Evolutionary conservation across 1,140 invertebrate genomes (phyloP).

Genomic region (Lineus longissimus): DNA sequence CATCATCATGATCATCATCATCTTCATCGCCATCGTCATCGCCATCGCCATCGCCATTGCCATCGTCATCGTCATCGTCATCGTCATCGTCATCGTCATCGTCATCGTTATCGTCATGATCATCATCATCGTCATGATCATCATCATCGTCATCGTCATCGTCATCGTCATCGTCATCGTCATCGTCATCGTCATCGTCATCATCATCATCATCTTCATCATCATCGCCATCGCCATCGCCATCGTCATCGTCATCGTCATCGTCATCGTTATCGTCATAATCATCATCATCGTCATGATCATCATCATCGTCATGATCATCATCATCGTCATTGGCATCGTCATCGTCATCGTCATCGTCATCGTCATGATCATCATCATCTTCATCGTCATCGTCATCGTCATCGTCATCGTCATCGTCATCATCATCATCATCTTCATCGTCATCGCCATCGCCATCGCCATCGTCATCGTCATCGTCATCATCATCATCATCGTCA

Average conservation of each 20-base stretch:
- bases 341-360: neutral
- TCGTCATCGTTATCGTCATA: constrained; percentile 1
- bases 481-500: constrained; percentile 1
- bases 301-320: no score
- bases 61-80: constrained; percentile 1
- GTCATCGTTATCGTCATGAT: no score
- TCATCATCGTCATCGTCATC: no score
- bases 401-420: constrained; percentile 1
- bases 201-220: neutral
- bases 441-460: constrained; percentile 1
- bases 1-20: neutral
- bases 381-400: neutral
- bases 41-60: neutral
- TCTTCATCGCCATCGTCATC: neutral
- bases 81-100: constrained; percentile 1
- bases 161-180: constrained; percentile 1
- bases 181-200: constrained; percentile 1
- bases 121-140: no score
- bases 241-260: constrained; percentile 1
- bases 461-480: constrained; percentile 1
- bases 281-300: no score
- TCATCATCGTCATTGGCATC: neutral
- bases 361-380: no score
- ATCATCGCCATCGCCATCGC: constrained; percentile 1
- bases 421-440: neutral